Percentiles rank a stretch among this genome's conserved stretches.
These are phyloP conservation scores for Neoascia interrupta DNA, from an alignment of 2,888 invertebrate genomes.

Conservation along the genomic window DNA sequence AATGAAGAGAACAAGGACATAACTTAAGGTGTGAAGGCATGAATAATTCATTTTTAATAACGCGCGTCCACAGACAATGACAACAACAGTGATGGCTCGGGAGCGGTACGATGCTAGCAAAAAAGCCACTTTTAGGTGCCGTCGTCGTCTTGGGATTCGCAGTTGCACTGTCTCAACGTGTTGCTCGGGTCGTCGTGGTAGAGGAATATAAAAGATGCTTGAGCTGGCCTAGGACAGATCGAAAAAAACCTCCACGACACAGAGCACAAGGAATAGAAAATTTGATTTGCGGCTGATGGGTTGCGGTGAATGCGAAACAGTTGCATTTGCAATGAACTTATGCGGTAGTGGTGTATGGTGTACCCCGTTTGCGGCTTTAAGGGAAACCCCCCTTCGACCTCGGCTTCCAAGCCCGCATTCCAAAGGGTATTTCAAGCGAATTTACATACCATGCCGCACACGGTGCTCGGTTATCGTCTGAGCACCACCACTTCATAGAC, in stretches of 20 bases:
- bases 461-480: background rate
- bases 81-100: constrained; percentile 16
- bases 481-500: too few relatives aligned
- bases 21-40: constrained; percentile 74
- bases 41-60: constrained; percentile 70
- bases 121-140: background rate
- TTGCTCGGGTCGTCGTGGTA: constrained; percentile 10
- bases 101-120: background rate
- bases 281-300: constrained; percentile 67
- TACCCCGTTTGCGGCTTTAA: constrained; percentile 33
- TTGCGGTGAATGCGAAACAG: constrained; percentile 59
- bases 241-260: constrained; percentile 13
- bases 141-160: constrained; percentile 43
- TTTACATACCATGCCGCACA: constrained; percentile 54
- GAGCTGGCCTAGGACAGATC: constrained; percentile 31
- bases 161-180: constrained; percentile 50
- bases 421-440: constrained; percentile 25
- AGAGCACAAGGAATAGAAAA: constrained; percentile 31
- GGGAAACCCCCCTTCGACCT: constrained; percentile 13
- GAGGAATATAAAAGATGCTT: constrained; percentile 30
- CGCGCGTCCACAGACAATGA: constrained; percentile 57
- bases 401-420: constrained; percentile 24
- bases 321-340: constrained; percentile 45
- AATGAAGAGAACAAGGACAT: constrained; percentile 73
- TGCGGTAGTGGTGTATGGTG: constrained; percentile 10